Evolutionary conservation across 1,140 invertebrate genomes (phyloP), one percentile per base, ranked within the genome.

Genomic region (Amphibalanus amphitrite): DNA sequence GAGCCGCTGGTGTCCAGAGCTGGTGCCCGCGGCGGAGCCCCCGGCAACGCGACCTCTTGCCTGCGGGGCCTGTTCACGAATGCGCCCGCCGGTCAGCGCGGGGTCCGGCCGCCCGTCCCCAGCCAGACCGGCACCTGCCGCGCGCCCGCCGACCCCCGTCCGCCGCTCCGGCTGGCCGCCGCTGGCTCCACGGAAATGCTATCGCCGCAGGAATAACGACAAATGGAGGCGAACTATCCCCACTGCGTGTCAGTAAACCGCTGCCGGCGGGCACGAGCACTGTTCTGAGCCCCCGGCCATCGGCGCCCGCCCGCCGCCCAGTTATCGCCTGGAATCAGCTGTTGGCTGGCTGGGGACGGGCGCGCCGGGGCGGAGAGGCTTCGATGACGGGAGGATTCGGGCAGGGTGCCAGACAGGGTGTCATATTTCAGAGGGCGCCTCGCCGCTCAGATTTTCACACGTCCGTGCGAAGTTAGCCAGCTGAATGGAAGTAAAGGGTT

Each of bases 41-140:
- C 10, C 10, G 47, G 47, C 47, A 20, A 23, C 17, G 47, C 47
- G 47, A 59, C 47, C 47, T 59, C 47, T 59, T 59, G 47, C 47
- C 47, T 59, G 47, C 47, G 47, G 47, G 47, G 47, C 47, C 47
- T 59, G 47, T 59, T 59, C 47, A 59, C 47, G 47, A 59, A 59
- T 59, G 47, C 47, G 47, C 47, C 47, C 10, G 47, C 47, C 10
- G 47, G 10, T 20, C 10, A 20, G 1, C 10, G 13, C 47, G 47
- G 47, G 47, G 47, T 59, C 47, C 47, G 17, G 47, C 47, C 47
- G 47, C 47, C 47, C 47, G 47, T 59, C 47, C 47, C 47, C 47
- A 59, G 47, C 47, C 47, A 59, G 47, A 20, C 47, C 10, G 47
- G 47, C 47, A 59, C 47, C 47, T 59, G 47, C 47, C 47, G 20